Conservation (phyloP, 2,113 vertebrate genomes). For the Chitala chitala region DNA sequence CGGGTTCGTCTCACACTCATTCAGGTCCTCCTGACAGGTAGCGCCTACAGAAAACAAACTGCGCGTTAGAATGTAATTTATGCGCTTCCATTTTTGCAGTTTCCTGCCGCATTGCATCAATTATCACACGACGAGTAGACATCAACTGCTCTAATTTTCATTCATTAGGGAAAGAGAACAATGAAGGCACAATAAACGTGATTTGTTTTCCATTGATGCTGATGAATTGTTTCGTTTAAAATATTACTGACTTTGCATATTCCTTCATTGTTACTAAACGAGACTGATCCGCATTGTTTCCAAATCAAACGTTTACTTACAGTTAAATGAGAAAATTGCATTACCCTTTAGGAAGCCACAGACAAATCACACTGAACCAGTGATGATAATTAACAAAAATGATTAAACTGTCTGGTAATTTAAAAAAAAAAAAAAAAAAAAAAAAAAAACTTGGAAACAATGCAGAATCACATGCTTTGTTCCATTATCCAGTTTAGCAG, state of each 20-base stretch:
- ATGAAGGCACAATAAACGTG: background rate
- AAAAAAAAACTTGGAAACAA: background rate
- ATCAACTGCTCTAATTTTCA: background rate
- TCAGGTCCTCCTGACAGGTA: constrained; percentile 62
- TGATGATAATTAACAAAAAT: background rate
- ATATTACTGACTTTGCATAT: background rate
- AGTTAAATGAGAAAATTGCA: background rate
- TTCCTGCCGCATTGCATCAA: no score
- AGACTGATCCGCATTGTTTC: background rate
- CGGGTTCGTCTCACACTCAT: constrained; percentile 60
- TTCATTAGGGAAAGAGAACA: no score
- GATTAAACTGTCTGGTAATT: background rate
- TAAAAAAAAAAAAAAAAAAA: background rate
- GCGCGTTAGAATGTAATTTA: no score
- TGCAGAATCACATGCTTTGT: background rate
- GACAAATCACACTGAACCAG: background rate
- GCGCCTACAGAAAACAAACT: constrained; percentile 54
- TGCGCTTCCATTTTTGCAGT: no score
- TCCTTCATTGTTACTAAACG: background rate
- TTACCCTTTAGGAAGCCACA: background rate
- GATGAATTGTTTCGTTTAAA: background rate
- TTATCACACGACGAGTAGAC: no score
- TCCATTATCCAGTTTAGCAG: background rate
- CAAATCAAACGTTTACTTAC: background rate
- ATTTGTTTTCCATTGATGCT: background rate